phyloP scores from a whole-genome alignment of 2,797 vertebrate genomes.

The Sebastes steindachneri region DNA sequence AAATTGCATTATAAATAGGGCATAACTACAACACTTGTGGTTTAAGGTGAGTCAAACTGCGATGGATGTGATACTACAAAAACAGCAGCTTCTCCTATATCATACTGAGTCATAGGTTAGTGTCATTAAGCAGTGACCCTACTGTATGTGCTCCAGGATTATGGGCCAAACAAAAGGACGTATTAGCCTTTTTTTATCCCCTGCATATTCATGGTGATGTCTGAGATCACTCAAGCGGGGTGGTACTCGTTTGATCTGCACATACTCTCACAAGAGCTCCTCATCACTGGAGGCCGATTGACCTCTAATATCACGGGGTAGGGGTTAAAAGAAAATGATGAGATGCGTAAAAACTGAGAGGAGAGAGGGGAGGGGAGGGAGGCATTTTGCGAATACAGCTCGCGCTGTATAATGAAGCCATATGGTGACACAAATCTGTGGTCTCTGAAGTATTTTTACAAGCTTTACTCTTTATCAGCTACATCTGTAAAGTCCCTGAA shows the following conservation, averaged over 20 bases:
- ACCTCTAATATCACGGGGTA: slow-evolving; percentile 76
- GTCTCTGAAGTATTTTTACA: slow-evolving; percentile 81
- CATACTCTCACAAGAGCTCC: slow-evolving; percentile 67
- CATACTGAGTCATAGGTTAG: slow-evolving; percentile 28
- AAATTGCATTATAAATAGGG: slow-evolving; percentile 20
- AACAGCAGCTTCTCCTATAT: slow-evolving; percentile 11
- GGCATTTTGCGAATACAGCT: slow-evolving; percentile 56
- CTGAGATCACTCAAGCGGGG: slow-evolving; percentile 70
- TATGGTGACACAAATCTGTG: slow-evolving; percentile 79
- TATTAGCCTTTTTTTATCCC: slow-evolving; percentile 58
- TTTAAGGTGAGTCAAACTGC: slow-evolving; percentile 14
- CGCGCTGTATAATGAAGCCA: slow-evolving; percentile 77
- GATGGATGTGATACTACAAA: slow-evolving; percentile 18
- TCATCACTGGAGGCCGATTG: slow-evolving; percentile 75
- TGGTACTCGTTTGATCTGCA: slow-evolving; percentile 78
- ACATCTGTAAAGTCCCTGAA: slow-evolving; percentile 76
- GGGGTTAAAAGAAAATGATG: slow-evolving; percentile 77
- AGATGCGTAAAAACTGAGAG: slow-evolving; percentile 62
- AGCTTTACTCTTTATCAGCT: slow-evolving; percentile 78
- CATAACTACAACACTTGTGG: slow-evolving; percentile 3
- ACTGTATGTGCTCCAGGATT: slow-evolving; percentile 52
- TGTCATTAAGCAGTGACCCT: slow-evolving; percentile 55
- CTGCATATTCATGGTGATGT: slow-evolving; percentile 70
- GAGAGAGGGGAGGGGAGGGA: slow-evolving; percentile 43
- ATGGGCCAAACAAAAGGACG: slow-evolving; percentile 68